Evolutionary conservation across 2,888 invertebrate species (phyloP).

Genomic region (Stenotaenia linearis): DNA sequence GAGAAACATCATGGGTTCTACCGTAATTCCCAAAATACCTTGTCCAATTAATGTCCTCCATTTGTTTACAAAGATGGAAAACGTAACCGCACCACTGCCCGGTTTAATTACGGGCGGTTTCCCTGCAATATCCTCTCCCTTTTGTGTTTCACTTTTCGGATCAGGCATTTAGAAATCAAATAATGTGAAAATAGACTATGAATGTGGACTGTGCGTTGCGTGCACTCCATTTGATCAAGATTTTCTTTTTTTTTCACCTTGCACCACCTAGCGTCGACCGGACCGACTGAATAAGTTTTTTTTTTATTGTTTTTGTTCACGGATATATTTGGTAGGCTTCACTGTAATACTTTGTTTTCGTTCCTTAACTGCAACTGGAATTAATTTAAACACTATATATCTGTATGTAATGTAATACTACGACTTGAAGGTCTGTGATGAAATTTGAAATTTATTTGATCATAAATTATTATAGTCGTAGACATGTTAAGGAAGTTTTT

Average conservation of each 20-base stretch:
- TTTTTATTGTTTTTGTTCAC: not conserved
- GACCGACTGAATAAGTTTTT: not conserved
- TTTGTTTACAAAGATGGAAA: not conserved
- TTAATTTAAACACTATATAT: not conserved
- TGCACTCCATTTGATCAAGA: not conserved
- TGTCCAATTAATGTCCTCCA: not conserved
- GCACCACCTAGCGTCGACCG: not conserved
- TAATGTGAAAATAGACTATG: not conserved
- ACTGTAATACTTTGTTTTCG: not conserved
- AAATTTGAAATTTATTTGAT: no score
- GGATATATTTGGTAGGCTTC: not conserved
- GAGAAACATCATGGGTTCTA: slow-evolving; percentile 31
- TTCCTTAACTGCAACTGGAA: not conserved
- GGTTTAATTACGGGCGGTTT: not conserved
- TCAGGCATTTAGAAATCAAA: not conserved
- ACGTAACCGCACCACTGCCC: not conserved
- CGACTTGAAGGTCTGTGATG: no score
- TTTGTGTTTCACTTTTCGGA: not conserved
- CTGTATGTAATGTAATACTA: no score
- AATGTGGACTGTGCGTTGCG: not conserved
- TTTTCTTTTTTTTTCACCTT: not conserved
- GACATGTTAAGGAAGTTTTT: no score
- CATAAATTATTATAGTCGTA: no score
- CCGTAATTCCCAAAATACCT: not conserved
- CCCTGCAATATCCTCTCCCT: not conserved